Evolutionary conservation across 2,888 invertebrate genomes (phyloP).

Genomic region (Athalia circularis): DNA sequence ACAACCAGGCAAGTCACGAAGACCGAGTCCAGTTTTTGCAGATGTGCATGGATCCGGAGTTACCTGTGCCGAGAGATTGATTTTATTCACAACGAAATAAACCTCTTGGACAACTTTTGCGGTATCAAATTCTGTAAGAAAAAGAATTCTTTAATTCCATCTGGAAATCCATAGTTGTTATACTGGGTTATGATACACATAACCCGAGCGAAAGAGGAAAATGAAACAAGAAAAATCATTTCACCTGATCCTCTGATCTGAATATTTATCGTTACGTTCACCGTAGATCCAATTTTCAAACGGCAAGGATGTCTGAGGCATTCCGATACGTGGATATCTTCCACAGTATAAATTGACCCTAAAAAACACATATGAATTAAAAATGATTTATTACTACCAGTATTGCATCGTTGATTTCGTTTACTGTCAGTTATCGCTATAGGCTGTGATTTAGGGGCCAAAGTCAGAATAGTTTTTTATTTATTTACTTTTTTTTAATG

Average conservation of each 20-base stretch:
- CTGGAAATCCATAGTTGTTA: neutral
- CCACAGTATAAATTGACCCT: slow-evolving; percentile 29
- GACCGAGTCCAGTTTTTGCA: no score
- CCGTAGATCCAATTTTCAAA: slow-evolving; percentile 26
- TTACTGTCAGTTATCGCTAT: no score
- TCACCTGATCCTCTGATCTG: neutral
- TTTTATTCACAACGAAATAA: slow-evolving; percentile 11
- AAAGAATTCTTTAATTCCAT: neutral
- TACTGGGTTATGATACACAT: neutral
- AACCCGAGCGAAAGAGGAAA: neutral
- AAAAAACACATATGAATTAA: neutral
- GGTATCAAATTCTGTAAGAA: slow-evolving; percentile 3
- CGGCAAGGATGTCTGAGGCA: slow-evolving; percentile 28
- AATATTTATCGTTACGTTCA: slow-evolving; percentile 16
- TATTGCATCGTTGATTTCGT: neutral
- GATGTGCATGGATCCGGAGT: slow-evolving; percentile 28
- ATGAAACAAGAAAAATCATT: neutral
- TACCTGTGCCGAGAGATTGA: neutral
- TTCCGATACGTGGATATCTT: slow-evolving; percentile 21
- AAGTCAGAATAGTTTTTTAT: no score
- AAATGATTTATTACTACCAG: neutral
- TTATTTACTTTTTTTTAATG: no score
- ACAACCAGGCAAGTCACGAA: neutral
- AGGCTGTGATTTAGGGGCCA: no score
- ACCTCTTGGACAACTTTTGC: slow-evolving; percentile 7